Conservation (phyloP, 1,140 invertebrate genomes). For the Hylaeus volcanicus region DNA sequence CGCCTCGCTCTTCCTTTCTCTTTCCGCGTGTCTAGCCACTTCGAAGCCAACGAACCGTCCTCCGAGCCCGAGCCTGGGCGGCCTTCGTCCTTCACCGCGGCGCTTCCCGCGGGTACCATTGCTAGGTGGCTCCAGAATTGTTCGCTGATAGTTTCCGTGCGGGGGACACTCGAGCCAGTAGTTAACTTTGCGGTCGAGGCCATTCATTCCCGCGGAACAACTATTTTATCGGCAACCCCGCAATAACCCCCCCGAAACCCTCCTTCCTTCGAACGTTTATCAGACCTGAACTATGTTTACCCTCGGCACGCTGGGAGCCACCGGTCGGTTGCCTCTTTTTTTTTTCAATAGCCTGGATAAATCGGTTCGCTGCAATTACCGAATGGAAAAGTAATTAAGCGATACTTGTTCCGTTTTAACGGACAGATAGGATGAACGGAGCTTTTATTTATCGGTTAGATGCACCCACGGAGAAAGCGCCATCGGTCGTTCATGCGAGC, state of each 20-base stretch:
- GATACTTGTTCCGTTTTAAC: not conserved
- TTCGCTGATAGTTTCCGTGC: constrained; percentile 70
- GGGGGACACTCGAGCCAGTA: constrained; percentile 59
- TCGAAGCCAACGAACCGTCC: constrained; percentile 33
- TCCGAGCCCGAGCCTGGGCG: constrained; percentile 9
- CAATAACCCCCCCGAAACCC: constrained; percentile 52
- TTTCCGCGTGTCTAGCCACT: constrained; percentile 41
- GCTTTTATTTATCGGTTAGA: not conserved
- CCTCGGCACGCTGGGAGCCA: not conserved
- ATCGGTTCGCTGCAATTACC: not conserved
- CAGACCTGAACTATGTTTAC: constrained; percentile 59
- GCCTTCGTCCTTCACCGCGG: constrained; percentile 41
- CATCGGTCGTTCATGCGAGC: too few relatives aligned
- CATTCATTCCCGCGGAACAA: constrained; percentile 64
- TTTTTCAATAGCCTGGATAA: not conserved
- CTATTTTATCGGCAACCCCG: constrained; percentile 67
- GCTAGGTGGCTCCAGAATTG: constrained; percentile 62
- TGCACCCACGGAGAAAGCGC: not conserved
- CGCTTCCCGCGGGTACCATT: constrained; percentile 55
- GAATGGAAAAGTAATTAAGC: constrained; percentile 2
- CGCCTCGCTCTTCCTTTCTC: constrained; percentile 35
- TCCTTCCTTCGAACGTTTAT: constrained; percentile 61
- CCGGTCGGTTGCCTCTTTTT: not conserved
- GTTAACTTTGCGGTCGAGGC: constrained; percentile 64
- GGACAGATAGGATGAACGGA: not conserved